Percentiles rank a stretch among this genome's conserved stretches.
Conservation (phyloP, 2,113 vertebrate genomes). For the Ceyx margarethae region DNA sequence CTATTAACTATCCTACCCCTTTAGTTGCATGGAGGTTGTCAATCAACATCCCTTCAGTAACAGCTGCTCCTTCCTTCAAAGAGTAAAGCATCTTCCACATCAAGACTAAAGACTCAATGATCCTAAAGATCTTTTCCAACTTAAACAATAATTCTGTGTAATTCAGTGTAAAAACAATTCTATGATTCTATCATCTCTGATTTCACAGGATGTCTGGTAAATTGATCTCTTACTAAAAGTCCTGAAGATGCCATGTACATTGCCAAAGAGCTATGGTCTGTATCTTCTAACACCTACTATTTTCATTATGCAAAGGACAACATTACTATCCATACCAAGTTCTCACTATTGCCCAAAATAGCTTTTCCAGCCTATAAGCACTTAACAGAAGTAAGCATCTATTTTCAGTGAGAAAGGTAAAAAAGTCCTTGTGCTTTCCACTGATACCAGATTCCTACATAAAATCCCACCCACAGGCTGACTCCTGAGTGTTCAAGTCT, state of each 20-base stretch:
- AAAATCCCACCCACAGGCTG: neutral
- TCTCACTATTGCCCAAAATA: neutral
- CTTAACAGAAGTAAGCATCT: neutral
- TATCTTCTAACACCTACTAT: neutral
- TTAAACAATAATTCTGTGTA: no score
- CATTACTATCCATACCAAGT: neutral
- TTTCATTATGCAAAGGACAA: neutral
- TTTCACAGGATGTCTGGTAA: neutral
- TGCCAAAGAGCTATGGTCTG: neutral
- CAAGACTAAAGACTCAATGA: neutral
- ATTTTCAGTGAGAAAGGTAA: neutral
- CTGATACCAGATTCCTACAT: neutral
- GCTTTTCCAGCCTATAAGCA: neutral
- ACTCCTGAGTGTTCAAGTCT: neutral
- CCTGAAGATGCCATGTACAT: neutral
- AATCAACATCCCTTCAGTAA: neutral
- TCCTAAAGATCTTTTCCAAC: neutral
- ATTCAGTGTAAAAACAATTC: no score
- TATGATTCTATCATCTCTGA: neutral
- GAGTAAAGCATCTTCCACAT: neutral
- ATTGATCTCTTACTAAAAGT: neutral
- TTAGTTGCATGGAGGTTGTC: neutral
- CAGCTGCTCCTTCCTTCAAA: neutral
- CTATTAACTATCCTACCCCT: neutral
- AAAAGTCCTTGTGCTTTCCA: neutral